phyloP scores from a whole-genome alignment of 2,113 vertebrate genomes.

The Cacatua alba region DNA sequence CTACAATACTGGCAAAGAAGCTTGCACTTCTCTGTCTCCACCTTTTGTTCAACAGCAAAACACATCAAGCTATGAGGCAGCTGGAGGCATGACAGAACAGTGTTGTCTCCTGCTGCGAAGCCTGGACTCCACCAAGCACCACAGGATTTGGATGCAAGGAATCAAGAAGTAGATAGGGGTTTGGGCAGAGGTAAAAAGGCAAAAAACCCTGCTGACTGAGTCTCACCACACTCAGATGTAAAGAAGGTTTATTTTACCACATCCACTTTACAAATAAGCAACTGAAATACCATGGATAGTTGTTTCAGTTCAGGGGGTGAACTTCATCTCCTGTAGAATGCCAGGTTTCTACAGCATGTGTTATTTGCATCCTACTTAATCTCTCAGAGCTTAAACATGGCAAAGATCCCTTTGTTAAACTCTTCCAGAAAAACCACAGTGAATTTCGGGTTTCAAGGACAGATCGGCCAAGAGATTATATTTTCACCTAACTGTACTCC shows the following conservation, averaged over 20 bases:
- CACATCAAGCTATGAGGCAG: not conserved
- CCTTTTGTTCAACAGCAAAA: not conserved
- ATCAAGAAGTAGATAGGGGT: fast-evolving
- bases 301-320: not conserved
- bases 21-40: not conserved
- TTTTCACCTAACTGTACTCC: not conserved
- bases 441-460: not conserved
- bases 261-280: not conserved
- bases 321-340: not conserved
- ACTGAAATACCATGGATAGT: not conserved
- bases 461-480: not conserved
- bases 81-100: fast-evolving
- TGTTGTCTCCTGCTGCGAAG: not conserved
- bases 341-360: not conserved
- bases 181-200: not conserved
- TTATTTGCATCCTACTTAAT: not conserved
- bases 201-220: not conserved
- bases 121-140: not conserved
- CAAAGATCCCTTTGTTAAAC: not conserved
- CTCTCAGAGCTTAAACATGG: not conserved
- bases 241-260: not conserved
- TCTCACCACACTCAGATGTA: not conserved
- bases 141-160: not conserved
- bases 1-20: not conserved
- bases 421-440: not conserved